These are phyloP conservation scores for Eristalis pertinax DNA, from an alignment of 2,888 invertebrate genomes.

Conservation along the genomic window DNA sequence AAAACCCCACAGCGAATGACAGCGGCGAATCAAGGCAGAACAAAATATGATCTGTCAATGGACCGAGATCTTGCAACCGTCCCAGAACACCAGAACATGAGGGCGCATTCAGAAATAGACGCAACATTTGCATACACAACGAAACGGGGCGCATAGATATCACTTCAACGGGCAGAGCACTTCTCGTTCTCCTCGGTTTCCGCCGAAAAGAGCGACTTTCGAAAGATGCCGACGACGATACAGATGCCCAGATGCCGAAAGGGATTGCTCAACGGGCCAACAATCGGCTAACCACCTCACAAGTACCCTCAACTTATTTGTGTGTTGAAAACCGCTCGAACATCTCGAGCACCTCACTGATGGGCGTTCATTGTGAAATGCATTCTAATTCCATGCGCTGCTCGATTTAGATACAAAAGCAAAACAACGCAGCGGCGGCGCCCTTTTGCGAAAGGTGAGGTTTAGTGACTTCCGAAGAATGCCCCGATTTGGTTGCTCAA, in stretches of 20 bases:
- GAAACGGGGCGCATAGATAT: slow-evolving; percentile 4
- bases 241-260: slow-evolving; percentile 25
- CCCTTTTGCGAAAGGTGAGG: slow-evolving; percentile 38
- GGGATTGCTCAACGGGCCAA: slow-evolving; percentile 31
- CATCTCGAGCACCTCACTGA: slow-evolving; percentile 16
- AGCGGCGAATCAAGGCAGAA: slow-evolving; percentile 28
- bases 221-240: slow-evolving; percentile 7
- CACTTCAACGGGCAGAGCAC: background rate
- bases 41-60: slow-evolving; percentile 46
- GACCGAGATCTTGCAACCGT: slow-evolving; percentile 21
- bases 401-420: slow-evolving; percentile 30
- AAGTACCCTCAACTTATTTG: slow-evolving; percentile 30
- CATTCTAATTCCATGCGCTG: slow-evolving; percentile 18
- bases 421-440: background rate
- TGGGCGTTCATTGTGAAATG: slow-evolving; percentile 42
- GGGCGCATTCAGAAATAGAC: slow-evolving; percentile 33
- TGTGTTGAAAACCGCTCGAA: background rate
- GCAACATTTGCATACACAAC: slow-evolving; percentile 17
- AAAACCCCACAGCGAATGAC: slow-evolving; percentile 11
- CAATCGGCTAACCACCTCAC: slow-evolving; percentile 32
- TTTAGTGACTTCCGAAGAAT: slow-evolving; percentile 26
- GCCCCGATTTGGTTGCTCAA: background rate
- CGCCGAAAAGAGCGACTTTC: slow-evolving; percentile 22
- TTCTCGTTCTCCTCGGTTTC: background rate
- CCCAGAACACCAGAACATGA: background rate